Conservation (phyloP, 1,140 invertebrate species). For the Bombus sibiricus region DNA sequence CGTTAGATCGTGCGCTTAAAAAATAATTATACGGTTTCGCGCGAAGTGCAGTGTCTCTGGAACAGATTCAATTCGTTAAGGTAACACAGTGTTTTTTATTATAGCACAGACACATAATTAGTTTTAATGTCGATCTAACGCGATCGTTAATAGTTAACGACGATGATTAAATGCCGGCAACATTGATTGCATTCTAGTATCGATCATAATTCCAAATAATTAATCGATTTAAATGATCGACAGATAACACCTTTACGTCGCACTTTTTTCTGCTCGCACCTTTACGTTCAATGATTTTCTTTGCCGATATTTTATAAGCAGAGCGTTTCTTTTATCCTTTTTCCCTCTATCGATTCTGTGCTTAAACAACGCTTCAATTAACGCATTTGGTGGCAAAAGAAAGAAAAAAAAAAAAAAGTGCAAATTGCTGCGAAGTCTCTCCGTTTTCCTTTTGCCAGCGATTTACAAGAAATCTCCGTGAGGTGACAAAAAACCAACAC, state of each 20-base stretch:
- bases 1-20: no score
- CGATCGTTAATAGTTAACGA: conserved; percentile 31
- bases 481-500: conserved; percentile 4
- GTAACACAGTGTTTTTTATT: conserved; percentile 6
- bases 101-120: conserved; percentile 40
- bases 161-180: conserved; percentile 47
- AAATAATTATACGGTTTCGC: no score
- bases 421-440: background rate
- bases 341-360: background rate
- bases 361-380: conserved; percentile 40
- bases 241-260: background rate
- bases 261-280: background rate
- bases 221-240: conserved; percentile 7
- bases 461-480: background rate
- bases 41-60: no score
- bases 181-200: conserved; percentile 46
- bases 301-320: background rate
- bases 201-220: conserved; percentile 51
- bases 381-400: background rate
- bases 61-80: background rate
- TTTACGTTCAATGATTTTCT: background rate
- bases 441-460: background rate
- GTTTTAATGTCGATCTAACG: background rate
- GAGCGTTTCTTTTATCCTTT: background rate
- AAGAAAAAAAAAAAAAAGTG: background rate